A percentile compares a stretch with the other conserved stretches of the same genome.
phyloP scores from a whole-genome alignment of 1,140 invertebrate genomes.

The Melipona quadrifasciata region DNA sequence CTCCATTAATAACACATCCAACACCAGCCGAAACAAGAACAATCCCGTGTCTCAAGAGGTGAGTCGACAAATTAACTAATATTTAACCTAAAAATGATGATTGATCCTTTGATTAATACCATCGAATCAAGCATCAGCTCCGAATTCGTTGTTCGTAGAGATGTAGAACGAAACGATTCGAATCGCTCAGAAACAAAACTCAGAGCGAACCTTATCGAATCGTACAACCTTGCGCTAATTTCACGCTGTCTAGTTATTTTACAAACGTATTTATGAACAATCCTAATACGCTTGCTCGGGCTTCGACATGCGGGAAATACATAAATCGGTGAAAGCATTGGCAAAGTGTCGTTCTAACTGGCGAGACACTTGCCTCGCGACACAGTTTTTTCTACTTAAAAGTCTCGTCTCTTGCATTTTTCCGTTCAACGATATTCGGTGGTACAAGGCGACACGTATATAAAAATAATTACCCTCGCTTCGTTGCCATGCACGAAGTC shows the following conservation, averaged over 20 bases:
- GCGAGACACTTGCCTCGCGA: not conserved
- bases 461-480: slow-evolving; percentile 26
- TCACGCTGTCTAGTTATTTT: too few species aligned
- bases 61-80: slow-evolving; percentile 54
- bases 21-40: slow-evolving; percentile 78
- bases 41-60: slow-evolving; percentile 79
- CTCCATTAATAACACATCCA: slow-evolving; percentile 79
- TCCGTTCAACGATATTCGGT: slow-evolving; percentile 5
- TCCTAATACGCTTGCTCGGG: not conserved
- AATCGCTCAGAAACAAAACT: too few species aligned
- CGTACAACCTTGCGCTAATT: too few species aligned
- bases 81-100: too few species aligned
- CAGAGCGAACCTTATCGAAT: too few species aligned
- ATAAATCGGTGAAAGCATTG: slow-evolving; percentile 4
- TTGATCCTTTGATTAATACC: not conserved
- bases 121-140: not conserved
- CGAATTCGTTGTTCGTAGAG: too few species aligned
- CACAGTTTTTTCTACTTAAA: slow-evolving; percentile 23
- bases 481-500: slow-evolving; percentile 32
- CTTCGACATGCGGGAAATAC: too few species aligned
- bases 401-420: not conserved
- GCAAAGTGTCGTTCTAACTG: not conserved
- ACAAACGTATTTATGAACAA: not conserved
- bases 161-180: too few species aligned
- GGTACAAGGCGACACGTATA: slow-evolving; percentile 15